Conservation (phyloP, 2,888 invertebrate species). For the Anthrax anthrax region DNA sequence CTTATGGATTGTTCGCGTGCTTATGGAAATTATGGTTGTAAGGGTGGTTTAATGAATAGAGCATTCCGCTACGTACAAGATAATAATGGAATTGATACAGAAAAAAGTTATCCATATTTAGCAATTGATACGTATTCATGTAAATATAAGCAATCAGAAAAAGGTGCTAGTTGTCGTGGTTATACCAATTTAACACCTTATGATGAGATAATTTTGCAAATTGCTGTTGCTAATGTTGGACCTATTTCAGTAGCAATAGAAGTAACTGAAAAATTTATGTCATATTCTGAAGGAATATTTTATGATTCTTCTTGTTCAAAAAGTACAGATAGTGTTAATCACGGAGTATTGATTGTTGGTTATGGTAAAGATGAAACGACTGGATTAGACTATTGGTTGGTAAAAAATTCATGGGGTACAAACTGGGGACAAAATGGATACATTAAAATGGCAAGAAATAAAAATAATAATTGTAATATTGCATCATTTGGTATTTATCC, state of each 20-base stretch:
- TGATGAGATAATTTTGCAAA: slow-evolving; percentile 27
- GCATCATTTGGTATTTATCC: not conserved
- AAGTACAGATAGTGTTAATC: slow-evolving; percentile 45
- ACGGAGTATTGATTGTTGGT: slow-evolving; percentile 37
- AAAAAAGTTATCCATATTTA: slow-evolving; percentile 23
- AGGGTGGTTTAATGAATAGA: slow-evolving; percentile 30
- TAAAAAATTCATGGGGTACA: slow-evolving; percentile 1
- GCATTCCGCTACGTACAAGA: slow-evolving; percentile 22
- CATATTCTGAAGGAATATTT: slow-evolving; percentile 29
- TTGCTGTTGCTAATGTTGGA: slow-evolving; percentile 26
- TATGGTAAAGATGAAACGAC: not conserved
- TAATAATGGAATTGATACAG: slow-evolving; percentile 23
- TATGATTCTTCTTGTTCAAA: slow-evolving; percentile 22
- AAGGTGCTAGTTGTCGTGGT: slow-evolving; percentile 22
- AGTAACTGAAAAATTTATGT: slow-evolving; percentile 45
- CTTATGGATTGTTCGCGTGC: slow-evolving; percentile 27
- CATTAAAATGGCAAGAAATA: not conserved
- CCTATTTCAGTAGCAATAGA: slow-evolving; percentile 45
- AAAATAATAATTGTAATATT: not conserved
- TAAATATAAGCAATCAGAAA: slow-evolving; percentile 16
- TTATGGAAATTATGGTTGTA: slow-evolving; percentile 25
- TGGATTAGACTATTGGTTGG: not conserved
- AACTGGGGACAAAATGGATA: not conserved
- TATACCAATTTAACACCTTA: slow-evolving; percentile 22
- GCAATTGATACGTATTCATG: slow-evolving; percentile 22